Percentiles rank a stretch among this genome's conserved stretches.
These are phyloP conservation scores for Tetrapedia diversipes DNA, from an alignment of 2,888 invertebrate genomes.

Conservation along the genomic window DNA sequence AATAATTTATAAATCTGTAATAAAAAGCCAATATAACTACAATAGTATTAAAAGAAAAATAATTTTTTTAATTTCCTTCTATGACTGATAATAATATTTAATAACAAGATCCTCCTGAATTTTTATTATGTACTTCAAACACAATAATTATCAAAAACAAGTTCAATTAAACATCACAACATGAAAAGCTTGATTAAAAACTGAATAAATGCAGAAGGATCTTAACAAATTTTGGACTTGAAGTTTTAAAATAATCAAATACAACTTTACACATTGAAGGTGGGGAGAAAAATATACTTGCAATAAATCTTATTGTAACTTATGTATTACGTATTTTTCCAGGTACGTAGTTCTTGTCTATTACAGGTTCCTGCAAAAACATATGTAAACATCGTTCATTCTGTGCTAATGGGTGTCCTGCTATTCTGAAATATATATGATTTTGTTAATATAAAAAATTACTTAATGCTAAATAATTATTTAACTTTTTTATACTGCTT, in stretches of 20 bases:
- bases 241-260: conserved; percentile 60
- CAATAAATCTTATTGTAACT: conserved; percentile 65
- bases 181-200: conserved; percentile 55
- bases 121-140: conserved; percentile 46
- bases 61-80: conserved; percentile 3
- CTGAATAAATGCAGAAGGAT: conserved; percentile 58
- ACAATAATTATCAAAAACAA: conserved; percentile 40
- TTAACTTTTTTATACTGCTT: background rate
- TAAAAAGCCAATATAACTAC: conserved; percentile 7
- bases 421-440: conserved; percentile 88
- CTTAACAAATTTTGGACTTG: conserved; percentile 45
- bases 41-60: conserved; percentile 10
- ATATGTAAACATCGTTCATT: conserved; percentile 99
- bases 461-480: background rate
- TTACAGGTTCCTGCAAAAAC: conserved; percentile 98
- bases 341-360: conserved; percentile 99
- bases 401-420: conserved; percentile 99
- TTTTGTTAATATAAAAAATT: conserved; percentile 20
- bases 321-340: conserved; percentile 99
- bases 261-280: conserved; percentile 60
- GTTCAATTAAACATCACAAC: conserved; percentile 52
- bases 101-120: conserved; percentile 38
- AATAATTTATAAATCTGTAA: conserved; percentile 32
- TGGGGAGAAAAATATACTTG: conserved; percentile 66
- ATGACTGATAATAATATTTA: conserved; percentile 33